These are phyloP conservation scores for Muricea muricata DNA, from an alignment of 92 coral and sea anemone species.

Conservation along the genomic window DNA sequence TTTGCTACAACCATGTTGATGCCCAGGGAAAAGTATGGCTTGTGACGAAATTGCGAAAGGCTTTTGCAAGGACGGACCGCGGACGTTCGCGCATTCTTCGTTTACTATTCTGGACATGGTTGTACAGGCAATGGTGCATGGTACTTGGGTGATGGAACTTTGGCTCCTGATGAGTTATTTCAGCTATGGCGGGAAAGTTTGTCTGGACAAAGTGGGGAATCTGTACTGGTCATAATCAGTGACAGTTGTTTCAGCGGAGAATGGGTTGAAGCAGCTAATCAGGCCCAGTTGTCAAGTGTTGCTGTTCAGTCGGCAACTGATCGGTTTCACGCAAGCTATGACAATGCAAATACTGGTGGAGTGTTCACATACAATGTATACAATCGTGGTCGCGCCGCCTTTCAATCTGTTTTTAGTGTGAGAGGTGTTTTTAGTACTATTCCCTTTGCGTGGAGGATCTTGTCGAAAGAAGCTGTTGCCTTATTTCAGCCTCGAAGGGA, in stretches of 20 bases:
- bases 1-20: constrained; percentile 9
- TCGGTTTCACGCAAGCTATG: background rate
- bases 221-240: background rate
- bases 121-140: background rate
- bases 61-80: background rate
- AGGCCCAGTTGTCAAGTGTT: background rate
- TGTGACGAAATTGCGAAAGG: background rate
- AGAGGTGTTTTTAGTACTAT: background rate
- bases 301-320: background rate
- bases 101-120: background rate
- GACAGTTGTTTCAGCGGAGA: background rate
- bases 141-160: background rate
- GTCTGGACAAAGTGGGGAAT: background rate
- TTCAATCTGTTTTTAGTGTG: background rate
- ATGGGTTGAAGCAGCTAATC: background rate
- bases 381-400: background rate
- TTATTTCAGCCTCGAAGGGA: background rate
- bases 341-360: background rate
- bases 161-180: background rate
- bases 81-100: background rate
- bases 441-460: background rate
- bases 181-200: background rate
- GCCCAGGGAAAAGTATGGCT: background rate
- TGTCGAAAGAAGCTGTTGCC: background rate
- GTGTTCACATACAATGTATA: background rate